A percentile compares a stretch with the other conserved stretches of the same genome.
Evolutionary conservation across 1,140 invertebrate genomes (phyloP).

Genomic region (Micrasema minimum): DNA sequence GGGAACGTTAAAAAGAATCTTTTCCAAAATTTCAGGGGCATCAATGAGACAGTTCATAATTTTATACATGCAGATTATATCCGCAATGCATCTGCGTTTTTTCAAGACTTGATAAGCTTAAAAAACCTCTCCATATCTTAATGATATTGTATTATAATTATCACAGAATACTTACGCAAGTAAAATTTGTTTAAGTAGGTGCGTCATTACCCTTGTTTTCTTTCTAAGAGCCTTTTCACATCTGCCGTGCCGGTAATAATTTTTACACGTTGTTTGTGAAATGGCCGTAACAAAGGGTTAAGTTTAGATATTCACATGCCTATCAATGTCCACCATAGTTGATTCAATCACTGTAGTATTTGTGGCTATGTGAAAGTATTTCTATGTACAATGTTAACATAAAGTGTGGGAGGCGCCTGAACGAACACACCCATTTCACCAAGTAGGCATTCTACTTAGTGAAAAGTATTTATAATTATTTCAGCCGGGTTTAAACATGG

Average conservation of each 20-base stretch:
- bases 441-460: conserved; percentile 3
- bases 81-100: no score
- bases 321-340: conserved; percentile 16
- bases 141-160: not conserved
- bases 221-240: not conserved
- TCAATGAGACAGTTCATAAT: no score
- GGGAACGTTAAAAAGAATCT: no score
- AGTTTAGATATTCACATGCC: not conserved
- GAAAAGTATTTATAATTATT: conserved; percentile 32
- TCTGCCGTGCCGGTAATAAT: not conserved
- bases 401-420: conserved; percentile 17
- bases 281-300: no score
- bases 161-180: not conserved
- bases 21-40: no score
- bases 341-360: conserved; percentile 8
- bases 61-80: no score
- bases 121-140: not conserved
- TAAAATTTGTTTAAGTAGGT: not conserved
- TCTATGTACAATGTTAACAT: no score
- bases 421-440: conserved; percentile 22
- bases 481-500: conserved; percentile 3
- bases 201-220: no score
- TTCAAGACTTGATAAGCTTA: not conserved
- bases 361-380: conserved; percentile 5
- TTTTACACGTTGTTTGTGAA: not conserved